Percentiles rank a stretch among this genome's conserved stretches.
These are phyloP conservation scores for Hapalemur alaotrensis DNA, from an alignment of 2,797 vertebrate species.

Conservation along the genomic window DNA sequence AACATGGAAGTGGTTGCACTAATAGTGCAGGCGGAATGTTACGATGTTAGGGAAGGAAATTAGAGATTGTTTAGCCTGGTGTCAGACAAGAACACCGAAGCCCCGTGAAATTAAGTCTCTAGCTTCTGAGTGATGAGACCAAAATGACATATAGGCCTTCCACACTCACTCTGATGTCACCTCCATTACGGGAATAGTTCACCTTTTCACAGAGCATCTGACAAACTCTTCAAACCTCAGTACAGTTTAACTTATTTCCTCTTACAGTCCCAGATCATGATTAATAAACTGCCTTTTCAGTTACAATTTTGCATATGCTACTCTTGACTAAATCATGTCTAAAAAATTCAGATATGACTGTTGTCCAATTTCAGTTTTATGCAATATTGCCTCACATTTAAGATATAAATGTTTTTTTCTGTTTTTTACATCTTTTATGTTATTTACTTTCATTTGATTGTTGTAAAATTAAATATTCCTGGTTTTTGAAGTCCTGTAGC, in stretches of 20 bases:
- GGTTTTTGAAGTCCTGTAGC: neutral
- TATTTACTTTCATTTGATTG: conserved; percentile 53
- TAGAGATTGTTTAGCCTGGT: neutral
- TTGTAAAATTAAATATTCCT: conserved; percentile 1
- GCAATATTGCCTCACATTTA: conserved; percentile 33
- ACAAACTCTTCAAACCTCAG: neutral
- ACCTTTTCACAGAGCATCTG: neutral
- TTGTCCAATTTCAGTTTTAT: conserved; percentile 36
- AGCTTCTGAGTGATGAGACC: neutral
- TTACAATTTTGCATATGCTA: neutral
- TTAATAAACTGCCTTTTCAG: conserved; percentile 46
- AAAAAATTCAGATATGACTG: conserved; percentile 10
- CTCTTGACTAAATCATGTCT: conserved; percentile 38
- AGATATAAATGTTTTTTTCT: neutral
- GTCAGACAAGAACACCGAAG: neutral
- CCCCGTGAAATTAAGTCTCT: neutral
- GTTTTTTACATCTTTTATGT: conserved; percentile 38
- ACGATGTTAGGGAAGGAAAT: neutral
- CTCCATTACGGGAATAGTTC: neutral
- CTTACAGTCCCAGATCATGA: neutral
- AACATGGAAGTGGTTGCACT: neutral
- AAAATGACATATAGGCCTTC: neutral
- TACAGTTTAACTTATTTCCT: conserved; percentile 32
- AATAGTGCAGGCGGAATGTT: neutral
- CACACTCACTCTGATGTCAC: neutral